phyloP scores from a whole-genome alignment of 2,797 vertebrate genomes.

The Crenuchus spilurus region DNA sequence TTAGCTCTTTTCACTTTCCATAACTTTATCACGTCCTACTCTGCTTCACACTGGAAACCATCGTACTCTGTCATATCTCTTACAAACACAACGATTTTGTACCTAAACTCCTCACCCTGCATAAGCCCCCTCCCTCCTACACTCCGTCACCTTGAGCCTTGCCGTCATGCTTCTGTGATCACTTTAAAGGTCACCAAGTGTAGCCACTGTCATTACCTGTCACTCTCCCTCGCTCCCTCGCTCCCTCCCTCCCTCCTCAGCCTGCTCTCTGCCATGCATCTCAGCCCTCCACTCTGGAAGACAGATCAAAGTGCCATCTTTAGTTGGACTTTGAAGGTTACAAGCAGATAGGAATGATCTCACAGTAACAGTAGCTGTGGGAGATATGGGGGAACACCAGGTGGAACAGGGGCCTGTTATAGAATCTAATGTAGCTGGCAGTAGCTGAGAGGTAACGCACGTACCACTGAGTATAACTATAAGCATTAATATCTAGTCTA shows the following conservation, averaged over 20 bases:
- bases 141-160: slow-evolving; percentile 77
- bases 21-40: not conserved
- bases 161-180: slow-evolving; percentile 81
- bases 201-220: slow-evolving; percentile 85
- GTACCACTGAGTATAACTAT: slow-evolving; percentile 56
- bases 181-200: slow-evolving; percentile 81
- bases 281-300: slow-evolving; percentile 66
- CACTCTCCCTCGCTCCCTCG: slow-evolving; percentile 65
- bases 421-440: slow-evolving; percentile 51
- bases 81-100: slow-evolving; percentile 50
- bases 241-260: slow-evolving; percentile 64
- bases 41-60: not conserved
- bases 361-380: slow-evolving; percentile 31
- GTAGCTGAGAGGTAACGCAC: slow-evolving; percentile 24
- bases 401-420: slow-evolving; percentile 48
- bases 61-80: not conserved
- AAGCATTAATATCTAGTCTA: slow-evolving; percentile 19
- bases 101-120: slow-evolving; percentile 39
- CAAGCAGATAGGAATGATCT: slow-evolving; percentile 56
- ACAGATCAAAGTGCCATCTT: slow-evolving; percentile 73
- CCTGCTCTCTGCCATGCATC: slow-evolving; percentile 69
- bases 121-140: slow-evolving; percentile 55
- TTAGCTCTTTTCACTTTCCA: not conserved
- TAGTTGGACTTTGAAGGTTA: slow-evolving; percentile 75
- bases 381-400: slow-evolving; percentile 57